A percentile compares a stretch with the other conserved stretches of the same genome.
These are phyloP conservation scores for Enteromius unitaeniatus DNA, from an alignment of 2,797 vertebrate species.

Conservation along the genomic window DNA sequence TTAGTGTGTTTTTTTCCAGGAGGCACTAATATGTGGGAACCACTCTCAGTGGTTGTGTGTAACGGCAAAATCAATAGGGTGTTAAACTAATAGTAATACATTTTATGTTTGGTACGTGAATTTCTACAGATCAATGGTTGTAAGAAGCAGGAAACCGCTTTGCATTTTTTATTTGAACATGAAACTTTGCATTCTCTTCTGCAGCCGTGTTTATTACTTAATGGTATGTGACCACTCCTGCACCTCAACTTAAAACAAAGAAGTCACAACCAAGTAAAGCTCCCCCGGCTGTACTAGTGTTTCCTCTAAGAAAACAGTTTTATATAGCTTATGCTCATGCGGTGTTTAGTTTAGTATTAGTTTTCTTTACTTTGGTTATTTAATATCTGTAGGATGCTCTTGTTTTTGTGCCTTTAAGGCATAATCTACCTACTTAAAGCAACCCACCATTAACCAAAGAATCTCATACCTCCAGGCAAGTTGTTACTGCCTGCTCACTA, in stretches of 20 bases:
- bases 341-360: not conserved
- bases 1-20: slow-evolving; percentile 69
- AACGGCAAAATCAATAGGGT: slow-evolving; percentile 51
- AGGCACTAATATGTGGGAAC: slow-evolving; percentile 63
- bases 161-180: slow-evolving; percentile 36
- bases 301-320: not conserved
- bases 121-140: slow-evolving; percentile 12
- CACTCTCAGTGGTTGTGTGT: slow-evolving; percentile 53
- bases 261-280: slow-evolving; percentile 53
- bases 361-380: not conserved
- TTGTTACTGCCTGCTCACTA: slow-evolving; percentile 49
- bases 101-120: slow-evolving; percentile 44
- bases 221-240: slow-evolving; percentile 58
- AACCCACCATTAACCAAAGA: slow-evolving; percentile 41
- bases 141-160: slow-evolving; percentile 36
- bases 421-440: slow-evolving; percentile 28
- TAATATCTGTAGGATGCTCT: not conserved
- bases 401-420: slow-evolving; percentile 45
- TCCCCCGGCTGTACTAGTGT: not conserved
- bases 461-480: slow-evolving; percentile 55
- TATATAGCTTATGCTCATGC: not conserved
- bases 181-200: slow-evolving; percentile 59
- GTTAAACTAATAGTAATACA: slow-evolving; percentile 46
- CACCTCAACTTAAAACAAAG: slow-evolving; percentile 53
- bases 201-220: slow-evolving; percentile 65